A percentile compares a stretch with the other conserved stretches of the same genome.
phyloP scores from a whole-genome alignment of 2,797 vertebrate species.

The Rousettus madagascariensis region DNA sequence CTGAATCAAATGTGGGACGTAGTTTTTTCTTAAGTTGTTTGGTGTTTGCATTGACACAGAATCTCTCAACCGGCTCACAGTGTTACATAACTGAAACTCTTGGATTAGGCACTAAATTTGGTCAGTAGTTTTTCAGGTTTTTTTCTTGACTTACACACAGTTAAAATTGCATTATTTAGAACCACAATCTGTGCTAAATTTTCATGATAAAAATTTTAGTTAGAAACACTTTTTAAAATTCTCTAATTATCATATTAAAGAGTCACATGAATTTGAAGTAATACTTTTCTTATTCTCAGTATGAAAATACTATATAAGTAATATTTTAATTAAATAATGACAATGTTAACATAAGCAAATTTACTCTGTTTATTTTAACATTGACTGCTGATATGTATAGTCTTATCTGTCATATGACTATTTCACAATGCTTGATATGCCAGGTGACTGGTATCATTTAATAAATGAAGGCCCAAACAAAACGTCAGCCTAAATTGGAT shows the following conservation, averaged over 20 bases:
- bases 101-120: neutral
- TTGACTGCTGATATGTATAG: neutral
- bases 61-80: neutral
- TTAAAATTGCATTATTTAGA: neutral
- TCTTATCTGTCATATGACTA: neutral
- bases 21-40: neutral
- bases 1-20: neutral
- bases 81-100: neutral
- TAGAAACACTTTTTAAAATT: neutral
- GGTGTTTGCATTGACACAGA: neutral
- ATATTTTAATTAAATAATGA: slow-evolving; percentile 38
- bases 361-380: slow-evolving; percentile 30
- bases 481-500: neutral
- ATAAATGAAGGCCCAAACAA: neutral
- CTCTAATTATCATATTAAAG: neutral
- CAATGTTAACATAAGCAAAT: slow-evolving; percentile 18
- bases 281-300: neutral
- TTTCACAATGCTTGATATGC: slow-evolving; percentile 5
- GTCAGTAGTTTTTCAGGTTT: neutral
- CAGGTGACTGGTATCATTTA: neutral
- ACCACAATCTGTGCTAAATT: neutral
- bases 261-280: slow-evolving; percentile 33
- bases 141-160: neutral
- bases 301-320: neutral
- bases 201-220: neutral